Conservation (phyloP, 2,888 invertebrate genomes). For the Drosophila greeni region DNA sequence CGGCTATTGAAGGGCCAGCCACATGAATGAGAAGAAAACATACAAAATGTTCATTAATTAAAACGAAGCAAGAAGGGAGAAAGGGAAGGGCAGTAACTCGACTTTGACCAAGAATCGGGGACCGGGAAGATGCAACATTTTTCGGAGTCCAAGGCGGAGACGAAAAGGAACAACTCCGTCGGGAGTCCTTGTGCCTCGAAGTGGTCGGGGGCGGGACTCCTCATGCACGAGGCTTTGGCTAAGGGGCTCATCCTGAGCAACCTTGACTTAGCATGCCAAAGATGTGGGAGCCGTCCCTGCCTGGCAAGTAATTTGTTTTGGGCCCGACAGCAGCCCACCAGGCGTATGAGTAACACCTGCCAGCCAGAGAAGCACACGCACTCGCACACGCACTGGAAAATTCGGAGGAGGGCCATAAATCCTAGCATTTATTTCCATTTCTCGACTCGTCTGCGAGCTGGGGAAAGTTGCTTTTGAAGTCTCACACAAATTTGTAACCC, state of each 20-base stretch:
- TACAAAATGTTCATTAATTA: slow-evolving; percentile 71
- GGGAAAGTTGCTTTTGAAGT: slow-evolving; percentile 67
- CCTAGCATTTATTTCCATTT: slow-evolving; percentile 70
- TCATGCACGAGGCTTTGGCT: slow-evolving; percentile 1
- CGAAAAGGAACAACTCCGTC: slow-evolving; percentile 55
- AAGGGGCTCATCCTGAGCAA: slow-evolving; percentile 49
- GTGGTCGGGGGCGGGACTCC: slow-evolving; percentile 9
- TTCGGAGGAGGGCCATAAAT: slow-evolving; percentile 57
- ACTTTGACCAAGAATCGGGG: slow-evolving; percentile 12
- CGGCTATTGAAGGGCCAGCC: slow-evolving; percentile 54
- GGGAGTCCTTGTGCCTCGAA: slow-evolving; percentile 55
- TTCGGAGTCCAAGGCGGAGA: slow-evolving; percentile 55
- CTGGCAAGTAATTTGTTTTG: slow-evolving; percentile 67
- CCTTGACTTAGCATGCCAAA: slow-evolving; percentile 59
- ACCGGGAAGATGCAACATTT: slow-evolving; percentile 51
- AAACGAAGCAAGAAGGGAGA: slow-evolving; percentile 52
- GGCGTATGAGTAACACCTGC: slow-evolving; percentile 67
- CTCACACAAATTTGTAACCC: slow-evolving; percentile 58
- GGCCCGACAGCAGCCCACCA: slow-evolving; percentile 47
- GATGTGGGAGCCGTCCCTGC: slow-evolving; percentile 23
- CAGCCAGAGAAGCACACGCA: slow-evolving; percentile 18
- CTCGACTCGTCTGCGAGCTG: slow-evolving; percentile 28
- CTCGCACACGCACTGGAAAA: slow-evolving; percentile 5
- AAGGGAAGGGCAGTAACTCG: slow-evolving; percentile 5
- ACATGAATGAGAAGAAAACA: slow-evolving; percentile 64